A percentile compares a stretch with the other conserved stretches of the same genome.
These are phyloP conservation scores for Gallinago solitaria DNA, from an alignment of 2,797 vertebrate species.

Conservation along the genomic window DNA sequence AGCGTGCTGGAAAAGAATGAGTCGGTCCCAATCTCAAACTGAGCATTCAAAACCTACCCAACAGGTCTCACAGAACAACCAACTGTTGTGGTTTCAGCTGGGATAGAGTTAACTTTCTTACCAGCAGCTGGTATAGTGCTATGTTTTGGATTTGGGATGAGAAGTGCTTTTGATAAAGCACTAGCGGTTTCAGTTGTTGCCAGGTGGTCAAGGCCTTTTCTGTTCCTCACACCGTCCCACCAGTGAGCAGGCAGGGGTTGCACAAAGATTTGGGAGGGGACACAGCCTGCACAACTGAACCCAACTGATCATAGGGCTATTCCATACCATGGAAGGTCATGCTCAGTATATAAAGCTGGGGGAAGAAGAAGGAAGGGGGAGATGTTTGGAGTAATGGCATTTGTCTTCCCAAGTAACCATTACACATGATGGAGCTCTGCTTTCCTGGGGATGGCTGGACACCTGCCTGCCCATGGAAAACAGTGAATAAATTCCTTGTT, in stretches of 20 bases:
- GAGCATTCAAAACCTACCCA: not conserved
- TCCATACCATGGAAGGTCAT: not conserved
- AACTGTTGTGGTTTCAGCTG: not conserved
- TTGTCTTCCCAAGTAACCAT: not conserved
- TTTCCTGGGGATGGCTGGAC: not conserved
- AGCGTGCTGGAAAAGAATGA: not conserved
- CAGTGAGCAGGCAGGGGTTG: not conserved
- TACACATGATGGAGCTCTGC: not conserved
- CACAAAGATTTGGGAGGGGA: not conserved
- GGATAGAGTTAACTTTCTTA: not conserved
- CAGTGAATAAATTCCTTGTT: not conserved
- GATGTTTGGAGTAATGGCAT: not conserved
- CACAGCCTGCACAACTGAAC: not conserved
- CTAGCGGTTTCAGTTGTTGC: not conserved
- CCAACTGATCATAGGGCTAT: not conserved
- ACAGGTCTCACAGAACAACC: not conserved
- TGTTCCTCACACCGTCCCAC: not conserved
- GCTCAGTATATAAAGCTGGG: not conserved
- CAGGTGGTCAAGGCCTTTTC: not conserved
- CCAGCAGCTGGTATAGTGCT: not conserved
- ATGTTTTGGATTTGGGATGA: not conserved
- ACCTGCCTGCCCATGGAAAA: not conserved
- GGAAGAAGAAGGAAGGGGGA: not conserved
- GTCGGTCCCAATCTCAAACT: not conserved
- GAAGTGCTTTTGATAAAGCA: not conserved